Percentiles rank a stretch among this genome's conserved stretches.
phyloP scores from a whole-genome alignment of 2,113 vertebrate species.

The Lycaon pictus region DNA sequence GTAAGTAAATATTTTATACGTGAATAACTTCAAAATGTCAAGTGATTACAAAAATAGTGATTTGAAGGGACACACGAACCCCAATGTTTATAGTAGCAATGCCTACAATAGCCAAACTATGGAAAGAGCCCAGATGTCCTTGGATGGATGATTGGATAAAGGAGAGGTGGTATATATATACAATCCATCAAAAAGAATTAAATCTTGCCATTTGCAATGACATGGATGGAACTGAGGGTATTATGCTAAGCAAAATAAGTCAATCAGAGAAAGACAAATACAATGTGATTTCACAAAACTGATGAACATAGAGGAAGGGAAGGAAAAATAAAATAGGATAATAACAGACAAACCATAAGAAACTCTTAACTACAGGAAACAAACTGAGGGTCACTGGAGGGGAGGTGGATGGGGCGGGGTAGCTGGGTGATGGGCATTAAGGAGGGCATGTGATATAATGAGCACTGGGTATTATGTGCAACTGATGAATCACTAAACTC shows the following conservation, averaged over 20 bases:
- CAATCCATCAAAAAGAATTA: not conserved
- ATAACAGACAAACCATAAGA: too few relatives aligned
- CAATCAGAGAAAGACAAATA: too few relatives aligned
- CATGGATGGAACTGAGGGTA: not conserved
- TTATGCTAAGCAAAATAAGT: not conserved
- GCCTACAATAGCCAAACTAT: not conserved
- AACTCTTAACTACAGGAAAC: too few relatives aligned
- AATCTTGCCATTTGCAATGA: not conserved
- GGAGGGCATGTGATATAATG: not conserved
- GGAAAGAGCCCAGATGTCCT: not conserved
- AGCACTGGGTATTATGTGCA: not conserved
- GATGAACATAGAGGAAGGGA: too few relatives aligned
- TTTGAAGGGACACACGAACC: not conserved
- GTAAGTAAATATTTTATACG: not conserved
- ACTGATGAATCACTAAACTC: not conserved
- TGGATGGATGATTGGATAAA: not conserved
- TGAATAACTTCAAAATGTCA: not conserved
- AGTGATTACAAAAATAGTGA: not conserved
- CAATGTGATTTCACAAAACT: too few relatives aligned
- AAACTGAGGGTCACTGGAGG: too few relatives aligned
- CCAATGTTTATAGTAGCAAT: not conserved
- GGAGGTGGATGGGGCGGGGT: too few relatives aligned
- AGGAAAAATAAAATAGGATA: too few relatives aligned
- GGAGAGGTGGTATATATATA: not conserved
- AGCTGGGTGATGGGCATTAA: too few relatives aligned